These are phyloP conservation scores for Conger conger DNA, from an alignment of 2,113 vertebrate genomes.

Conservation along the genomic window DNA sequence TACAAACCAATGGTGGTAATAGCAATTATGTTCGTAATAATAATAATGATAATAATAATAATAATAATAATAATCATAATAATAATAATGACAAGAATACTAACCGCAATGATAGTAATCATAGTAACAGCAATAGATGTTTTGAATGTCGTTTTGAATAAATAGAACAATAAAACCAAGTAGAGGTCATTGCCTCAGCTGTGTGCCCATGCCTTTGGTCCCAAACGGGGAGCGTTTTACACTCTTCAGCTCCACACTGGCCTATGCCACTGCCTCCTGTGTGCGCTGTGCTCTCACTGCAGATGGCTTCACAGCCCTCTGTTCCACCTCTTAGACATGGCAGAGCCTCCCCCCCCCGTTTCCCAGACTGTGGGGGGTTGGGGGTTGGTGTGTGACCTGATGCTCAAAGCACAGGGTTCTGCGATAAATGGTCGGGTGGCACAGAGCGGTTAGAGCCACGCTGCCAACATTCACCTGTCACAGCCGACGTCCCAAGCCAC, in stretches of 20 bases:
- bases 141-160: conserved; percentile 8
- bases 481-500: background rate
- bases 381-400: background rate
- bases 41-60: conserved; percentile 56
- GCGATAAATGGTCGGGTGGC: background rate
- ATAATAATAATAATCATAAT: conserved; percentile 40
- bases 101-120: conserved; percentile 16
- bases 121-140: conserved; percentile 17
- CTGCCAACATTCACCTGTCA: background rate
- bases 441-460: background rate
- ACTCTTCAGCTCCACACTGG: conserved; percentile 51
- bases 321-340: conserved; percentile 11
- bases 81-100: conserved; percentile 50
- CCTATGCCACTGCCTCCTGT: conserved; percentile 35
- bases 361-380: conserved; percentile 1
- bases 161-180: conserved; percentile 17
- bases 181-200: conserved; percentile 36
- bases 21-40: conserved; percentile 49
- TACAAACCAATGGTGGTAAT: conserved; percentile 36
- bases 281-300: conserved; percentile 65
- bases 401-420: background rate
- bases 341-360: background rate
- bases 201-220: conserved; percentile 36
- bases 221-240: conserved; percentile 38
- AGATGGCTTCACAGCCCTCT: conserved; percentile 66